A percentile compares a stretch with the other conserved stretches of the same genome.
Evolutionary conservation across 2,888 invertebrate species (phyloP).

Genomic region (Yponomeuta cagnagella): DNA sequence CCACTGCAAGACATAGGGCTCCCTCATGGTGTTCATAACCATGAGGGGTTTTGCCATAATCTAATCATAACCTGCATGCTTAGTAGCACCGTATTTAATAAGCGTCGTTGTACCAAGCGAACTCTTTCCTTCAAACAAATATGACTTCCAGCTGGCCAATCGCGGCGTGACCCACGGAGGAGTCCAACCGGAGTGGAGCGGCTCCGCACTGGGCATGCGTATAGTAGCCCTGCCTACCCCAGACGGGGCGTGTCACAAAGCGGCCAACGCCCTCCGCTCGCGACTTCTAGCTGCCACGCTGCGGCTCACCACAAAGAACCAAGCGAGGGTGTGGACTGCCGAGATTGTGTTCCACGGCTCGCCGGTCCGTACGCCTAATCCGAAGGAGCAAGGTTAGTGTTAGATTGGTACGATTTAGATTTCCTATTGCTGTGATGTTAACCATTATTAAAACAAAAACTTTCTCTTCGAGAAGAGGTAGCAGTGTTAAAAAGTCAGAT

Average conservation of each 20-base stretch:
- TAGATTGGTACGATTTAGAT: neutral
- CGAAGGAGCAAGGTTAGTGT: slow-evolving; percentile 84
- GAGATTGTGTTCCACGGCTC: slow-evolving; percentile 92
- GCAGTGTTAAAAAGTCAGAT: too few relatives aligned
- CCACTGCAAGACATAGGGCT: too few relatives aligned
- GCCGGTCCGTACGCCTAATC: slow-evolving; percentile 85
- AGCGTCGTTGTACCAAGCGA: neutral
- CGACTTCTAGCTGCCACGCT: slow-evolving; percentile 89
- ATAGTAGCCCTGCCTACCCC: slow-evolving; percentile 85
- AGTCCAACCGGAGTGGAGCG: slow-evolving; percentile 93
- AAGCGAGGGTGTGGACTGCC: slow-evolving; percentile 89
- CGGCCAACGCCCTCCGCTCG: slow-evolving; percentile 83
- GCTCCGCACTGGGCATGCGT: slow-evolving; percentile 88
- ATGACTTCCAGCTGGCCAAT: slow-evolving; percentile 76
- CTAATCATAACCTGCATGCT: too few relatives aligned
- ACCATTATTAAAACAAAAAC: too few relatives aligned
- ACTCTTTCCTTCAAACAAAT: neutral
- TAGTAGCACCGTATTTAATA: too few relatives aligned
- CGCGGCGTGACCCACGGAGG: slow-evolving; percentile 94
- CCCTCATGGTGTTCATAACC: too few relatives aligned
- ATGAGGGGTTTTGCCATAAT: too few relatives aligned
- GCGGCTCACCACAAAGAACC: slow-evolving; percentile 85
- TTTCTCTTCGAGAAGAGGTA: too few relatives aligned
- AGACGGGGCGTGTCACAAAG: slow-evolving; percentile 56
- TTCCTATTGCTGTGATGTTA: too few relatives aligned